These are phyloP conservation scores for Oikopleura albicans DNA, from an alignment of 23 tunicate species.

Conservation along the genomic window DNA sequence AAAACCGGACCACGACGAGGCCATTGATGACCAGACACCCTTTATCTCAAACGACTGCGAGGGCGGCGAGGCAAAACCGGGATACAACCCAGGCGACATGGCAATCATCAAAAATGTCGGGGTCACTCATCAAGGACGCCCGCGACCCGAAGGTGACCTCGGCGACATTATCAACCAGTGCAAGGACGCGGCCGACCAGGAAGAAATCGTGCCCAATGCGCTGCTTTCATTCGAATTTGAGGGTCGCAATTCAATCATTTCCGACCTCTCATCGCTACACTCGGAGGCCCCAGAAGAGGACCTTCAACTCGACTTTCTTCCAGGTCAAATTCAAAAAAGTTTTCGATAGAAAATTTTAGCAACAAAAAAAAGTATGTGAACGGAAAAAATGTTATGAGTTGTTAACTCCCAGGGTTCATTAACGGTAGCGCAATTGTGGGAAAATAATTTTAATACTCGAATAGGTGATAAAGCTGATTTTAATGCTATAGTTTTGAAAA, in stretches of 20 bases:
- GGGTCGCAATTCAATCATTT: slow-evolving; percentile 9
- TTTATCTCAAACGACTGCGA: not conserved
- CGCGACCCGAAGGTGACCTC: not conserved
- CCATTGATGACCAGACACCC: not conserved
- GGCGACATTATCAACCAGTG: not conserved
- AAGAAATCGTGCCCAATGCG: not conserved
- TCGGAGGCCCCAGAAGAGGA: not conserved
- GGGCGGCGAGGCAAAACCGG: not conserved
- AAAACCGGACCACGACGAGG: not conserved
- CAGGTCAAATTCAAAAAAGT: not conserved
- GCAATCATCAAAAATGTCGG: not conserved
- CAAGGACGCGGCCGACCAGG: not conserved
- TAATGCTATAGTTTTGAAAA: too few relatives aligned
- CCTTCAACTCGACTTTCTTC: not conserved
- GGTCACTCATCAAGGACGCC: not conserved
- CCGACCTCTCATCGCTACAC: not conserved
- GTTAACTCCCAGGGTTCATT: too few relatives aligned
- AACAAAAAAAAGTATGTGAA: too few relatives aligned
- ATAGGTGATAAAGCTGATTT: too few relatives aligned
- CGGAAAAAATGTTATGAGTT: too few relatives aligned
- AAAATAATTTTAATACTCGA: too few relatives aligned
- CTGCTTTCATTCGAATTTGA: not conserved
- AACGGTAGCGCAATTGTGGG: too few relatives aligned
- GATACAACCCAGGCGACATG: not conserved
- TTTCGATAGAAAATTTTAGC: too few relatives aligned